Evolutionary conservation across 2,797 vertebrate genomes (phyloP).

Genomic region (Taenioides sp.): DNA sequence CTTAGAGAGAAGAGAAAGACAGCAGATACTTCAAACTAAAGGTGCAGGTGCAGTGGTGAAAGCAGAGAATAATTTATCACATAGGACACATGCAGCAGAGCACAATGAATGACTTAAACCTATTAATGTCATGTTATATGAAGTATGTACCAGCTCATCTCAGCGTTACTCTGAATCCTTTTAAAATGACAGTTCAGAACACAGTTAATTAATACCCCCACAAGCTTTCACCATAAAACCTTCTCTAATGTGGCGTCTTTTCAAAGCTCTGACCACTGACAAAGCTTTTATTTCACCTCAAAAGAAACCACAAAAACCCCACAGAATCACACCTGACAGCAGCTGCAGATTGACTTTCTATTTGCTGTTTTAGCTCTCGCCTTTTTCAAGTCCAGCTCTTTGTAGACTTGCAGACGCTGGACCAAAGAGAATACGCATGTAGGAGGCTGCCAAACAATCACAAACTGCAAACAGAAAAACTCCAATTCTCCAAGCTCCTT

Average conservation of each 20-base stretch:
- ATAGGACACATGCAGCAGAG: not conserved
- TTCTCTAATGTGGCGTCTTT: slow-evolving; percentile 29
- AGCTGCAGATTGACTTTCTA: slow-evolving; percentile 43
- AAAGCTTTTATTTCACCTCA: slow-evolving; percentile 48
- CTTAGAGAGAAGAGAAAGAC: not conserved
- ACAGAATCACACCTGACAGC: slow-evolving; percentile 57
- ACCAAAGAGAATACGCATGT: slow-evolving; percentile 60
- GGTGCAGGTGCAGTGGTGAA: not conserved
- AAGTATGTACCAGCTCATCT: slow-evolving; percentile 3
- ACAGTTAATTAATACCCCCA: slow-evolving; percentile 25
- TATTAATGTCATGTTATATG: not conserved
- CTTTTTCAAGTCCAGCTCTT: slow-evolving; percentile 48
- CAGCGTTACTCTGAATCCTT: not conserved
- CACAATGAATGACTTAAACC: not conserved
- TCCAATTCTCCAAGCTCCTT: no score
- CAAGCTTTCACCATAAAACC: slow-evolving; percentile 38
- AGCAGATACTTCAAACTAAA: not conserved
- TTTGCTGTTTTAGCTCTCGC: slow-evolving; percentile 52
- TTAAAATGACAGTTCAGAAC: slow-evolving; percentile 15
- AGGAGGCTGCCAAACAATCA: slow-evolving; percentile 44
- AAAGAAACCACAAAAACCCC: slow-evolving; percentile 42
- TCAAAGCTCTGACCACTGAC: slow-evolving; percentile 51
- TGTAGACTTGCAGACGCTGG: slow-evolving; percentile 53
- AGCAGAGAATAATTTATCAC: not conserved
- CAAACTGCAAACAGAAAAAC: slow-evolving; percentile 12